Base-by-base conservation (phyloP, 2,888 invertebrate genomes). In the Lepidocyrtinus sp. region DNA sequence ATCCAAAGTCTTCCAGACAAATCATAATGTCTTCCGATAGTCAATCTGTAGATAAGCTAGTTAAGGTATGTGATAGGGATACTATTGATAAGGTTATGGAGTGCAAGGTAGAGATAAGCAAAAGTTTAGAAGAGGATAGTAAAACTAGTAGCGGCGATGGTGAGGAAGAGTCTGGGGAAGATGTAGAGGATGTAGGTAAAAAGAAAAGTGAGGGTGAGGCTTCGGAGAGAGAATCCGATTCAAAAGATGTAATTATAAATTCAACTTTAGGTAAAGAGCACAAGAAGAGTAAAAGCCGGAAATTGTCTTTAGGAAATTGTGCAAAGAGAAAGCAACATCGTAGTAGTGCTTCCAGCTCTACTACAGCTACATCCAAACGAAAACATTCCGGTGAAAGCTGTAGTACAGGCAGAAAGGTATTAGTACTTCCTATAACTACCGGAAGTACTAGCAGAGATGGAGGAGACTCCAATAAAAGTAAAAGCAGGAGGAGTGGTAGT, bases 1-100 rank as follows among this genome's bases (percentile, higher is more conserved):
- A 78, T 82, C 82, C 81, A 81, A 46, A 69, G 69, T 65, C 78
- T 78, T 78, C 78, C 80, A 81, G 21, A 68, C n/a, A 67, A 22
- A 2, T 19, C 12, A 77, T 59, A 73, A 78, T 75, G 80, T 81
- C 76, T 76, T 80, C 77, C 78, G 79, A 78, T 36, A 83, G 64
- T 25, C 61, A 69, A 63, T 75, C 72, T 61, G 59, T 82, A 77
- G 80, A 67, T 80, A 75, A 75, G 25, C 24, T 71, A 55, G 72
- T 46, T 67, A 78, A 78, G 74, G 45, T 63, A 50, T 12, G 50
- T 21, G 81, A 69, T 17, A 61, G 46, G n/a, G 70, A 70, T 74
- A 36, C 17, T 45, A 15, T 17, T 12, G 65, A 80, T 70, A 75
- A 70, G 50, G 50, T 61, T 2, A n/a, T n/a, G n/a, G n/a, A n/a